Conservation (phyloP, 2,113 vertebrate species). For the Chionis minor region DNA sequence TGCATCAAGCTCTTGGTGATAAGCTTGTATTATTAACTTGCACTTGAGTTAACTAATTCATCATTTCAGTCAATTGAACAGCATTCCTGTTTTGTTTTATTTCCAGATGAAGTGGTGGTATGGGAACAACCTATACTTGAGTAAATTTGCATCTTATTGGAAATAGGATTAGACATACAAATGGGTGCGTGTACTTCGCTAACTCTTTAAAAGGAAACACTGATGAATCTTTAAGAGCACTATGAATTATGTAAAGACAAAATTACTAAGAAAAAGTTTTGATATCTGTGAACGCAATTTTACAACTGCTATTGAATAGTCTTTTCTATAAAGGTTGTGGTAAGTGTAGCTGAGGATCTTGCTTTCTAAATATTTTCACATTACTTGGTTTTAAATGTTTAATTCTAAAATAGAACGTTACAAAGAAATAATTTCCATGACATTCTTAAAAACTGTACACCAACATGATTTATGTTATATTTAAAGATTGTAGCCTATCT, state of each 20-base stretch:
- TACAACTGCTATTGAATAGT: neutral
- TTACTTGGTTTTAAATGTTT: neutral
- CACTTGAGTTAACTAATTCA: neutral
- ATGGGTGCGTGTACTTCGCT: fast-evolving
- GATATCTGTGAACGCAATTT: neutral
- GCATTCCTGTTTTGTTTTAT: neutral
- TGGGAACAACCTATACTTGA: neutral
- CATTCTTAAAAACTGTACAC: neutral
- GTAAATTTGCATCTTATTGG: neutral
- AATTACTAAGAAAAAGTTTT: neutral
- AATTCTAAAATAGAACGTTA: neutral
- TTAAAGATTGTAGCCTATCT: neutral
- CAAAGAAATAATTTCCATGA: neutral
- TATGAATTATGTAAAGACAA: neutral
- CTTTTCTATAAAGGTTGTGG: neutral
- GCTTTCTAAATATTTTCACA: neutral
- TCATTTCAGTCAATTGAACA: neutral
- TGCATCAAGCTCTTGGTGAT: neutral
- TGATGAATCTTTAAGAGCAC: neutral
- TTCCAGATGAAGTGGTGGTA: neutral
- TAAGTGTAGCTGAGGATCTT: neutral
- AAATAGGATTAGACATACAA: neutral
- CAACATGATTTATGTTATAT: neutral
- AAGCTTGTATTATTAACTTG: neutral
- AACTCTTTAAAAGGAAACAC: neutral